Base-by-base conservation (phyloP, 1,140 invertebrate genomes). In the Prorops nasuta region DNA sequence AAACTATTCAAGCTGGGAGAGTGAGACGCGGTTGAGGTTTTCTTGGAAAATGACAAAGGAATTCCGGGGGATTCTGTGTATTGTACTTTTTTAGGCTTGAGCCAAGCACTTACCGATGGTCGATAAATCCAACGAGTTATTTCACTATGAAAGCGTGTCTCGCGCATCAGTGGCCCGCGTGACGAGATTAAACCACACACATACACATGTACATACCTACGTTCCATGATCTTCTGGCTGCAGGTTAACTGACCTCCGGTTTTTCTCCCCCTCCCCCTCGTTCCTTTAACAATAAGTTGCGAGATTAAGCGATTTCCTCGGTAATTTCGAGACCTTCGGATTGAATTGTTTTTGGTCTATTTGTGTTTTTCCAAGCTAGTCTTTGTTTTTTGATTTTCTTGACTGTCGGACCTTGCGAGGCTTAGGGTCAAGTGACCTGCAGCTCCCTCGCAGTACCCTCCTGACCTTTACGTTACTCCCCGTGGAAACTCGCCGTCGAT, bases 141-240 rank as follows among this genome's bases (percentile, higher is more conserved):
- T n/a, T 6, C 24, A 10, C 24, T 4, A 28, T 10, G 24, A 28
- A 10, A 4, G 6, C 34, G 9, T 19, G 46, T 51, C 34, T 62
- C 55, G 44, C 53, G 22, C 37, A 32, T 63, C 53, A 49, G 51
- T 62, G 38, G 42, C 47, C 54, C 50, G 53, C 44, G 39, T 48
- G 56, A 59, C 56, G 24, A 57, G 58, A 63, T 63, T 56, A 63
- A 63, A 60, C 16, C 37, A 16, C 44, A 19, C 50, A n/a, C 19
- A 31, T 34, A 20, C 31, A n/a, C n/a, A n/a, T n/a, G n/a, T n/a
- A n/a, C n/a, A n/a, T n/a, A n/a, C n/a, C n/a, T n/a, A n/a, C 54
- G 43, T 52, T 28, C 56, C 55, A 51, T 56, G 56, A 62, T 58
- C 48, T 52, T 34, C 35, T 9, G 12, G 18, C 15, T 6, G 34